phyloP scores from a whole-genome alignment of 2,888 invertebrate genomes.

The Scrobipalpa atriplicella region DNA sequence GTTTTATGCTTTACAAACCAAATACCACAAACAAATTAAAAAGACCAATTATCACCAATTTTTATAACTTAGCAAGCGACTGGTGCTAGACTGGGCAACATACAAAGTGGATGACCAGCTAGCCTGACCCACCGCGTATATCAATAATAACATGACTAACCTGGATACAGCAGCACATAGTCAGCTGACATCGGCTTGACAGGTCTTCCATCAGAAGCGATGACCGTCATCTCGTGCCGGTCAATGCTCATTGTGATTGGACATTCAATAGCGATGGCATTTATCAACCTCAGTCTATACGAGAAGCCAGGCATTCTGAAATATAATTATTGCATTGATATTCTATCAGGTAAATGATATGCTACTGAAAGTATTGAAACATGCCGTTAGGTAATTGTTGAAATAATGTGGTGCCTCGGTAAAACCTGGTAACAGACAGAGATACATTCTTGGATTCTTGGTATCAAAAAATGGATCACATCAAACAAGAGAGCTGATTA shows the following conservation, averaged over 20 bases:
- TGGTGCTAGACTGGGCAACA: slow-evolving; percentile 78
- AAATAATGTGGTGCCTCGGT: too few species aligned
- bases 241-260: slow-evolving; percentile 73
- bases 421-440: too few species aligned
- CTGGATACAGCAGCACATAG: slow-evolving; percentile 73
- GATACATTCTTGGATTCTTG: too few species aligned
- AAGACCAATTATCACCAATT: too few species aligned
- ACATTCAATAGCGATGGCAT: slow-evolving; percentile 80
- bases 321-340: not conserved
- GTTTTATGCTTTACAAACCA: too few species aligned
- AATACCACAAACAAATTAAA: too few species aligned
- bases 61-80: slow-evolving; percentile 55
- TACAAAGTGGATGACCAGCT: slow-evolving; percentile 66
- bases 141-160: slow-evolving; percentile 50
- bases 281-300: slow-evolving; percentile 81
- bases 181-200: slow-evolving; percentile 69
- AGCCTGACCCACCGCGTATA: too few species aligned
- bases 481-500: too few species aligned
- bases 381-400: too few species aligned
- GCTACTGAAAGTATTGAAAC: too few species aligned
- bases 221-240: slow-evolving; percentile 75
- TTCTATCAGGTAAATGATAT: too few species aligned
- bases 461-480: too few species aligned
- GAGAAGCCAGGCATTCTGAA: slow-evolving; percentile 71
- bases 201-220: slow-evolving; percentile 79